phyloP scores from a whole-genome alignment of 35 echinoderm and acorn worm species.

The Stichopus chloronotus region DNA sequence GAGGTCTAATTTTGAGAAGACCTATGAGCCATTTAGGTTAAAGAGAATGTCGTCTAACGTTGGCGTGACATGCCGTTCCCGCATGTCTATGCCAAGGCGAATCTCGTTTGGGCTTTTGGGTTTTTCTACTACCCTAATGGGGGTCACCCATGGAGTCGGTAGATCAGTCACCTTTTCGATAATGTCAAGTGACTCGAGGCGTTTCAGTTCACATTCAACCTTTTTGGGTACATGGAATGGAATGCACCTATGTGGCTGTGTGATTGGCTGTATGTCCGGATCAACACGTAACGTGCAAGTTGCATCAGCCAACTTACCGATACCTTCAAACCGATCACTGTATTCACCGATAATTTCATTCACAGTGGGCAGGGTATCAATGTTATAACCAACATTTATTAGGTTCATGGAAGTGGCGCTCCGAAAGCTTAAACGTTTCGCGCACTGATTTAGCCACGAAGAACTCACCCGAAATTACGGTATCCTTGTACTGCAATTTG shows the following conservation, averaged over 20 bases:
- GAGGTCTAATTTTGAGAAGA: conserved; percentile 55
- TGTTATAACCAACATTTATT: neutral
- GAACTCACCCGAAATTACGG: conserved; percentile 1
- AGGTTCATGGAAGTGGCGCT: neutral
- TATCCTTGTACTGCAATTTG: neutral
- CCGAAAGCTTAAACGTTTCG: conserved; percentile 12
- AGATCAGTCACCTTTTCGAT: conserved; percentile 48
- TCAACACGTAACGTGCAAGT: conserved; percentile 73
- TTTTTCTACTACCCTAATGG: conserved; percentile 41
- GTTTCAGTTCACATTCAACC: conserved; percentile 70
- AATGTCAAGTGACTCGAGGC: conserved; percentile 59
- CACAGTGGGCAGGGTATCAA: neutral
- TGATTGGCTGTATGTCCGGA: conserved; percentile 50
- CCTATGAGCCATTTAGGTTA: conserved; percentile 50
- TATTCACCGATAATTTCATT: conserved; percentile 5
- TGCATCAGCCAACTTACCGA: conserved; percentile 62
- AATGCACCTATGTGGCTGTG: conserved; percentile 76
- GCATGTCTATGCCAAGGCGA: conserved; percentile 64
- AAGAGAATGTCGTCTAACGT: conserved; percentile 69
- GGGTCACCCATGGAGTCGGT: conserved; percentile 49
- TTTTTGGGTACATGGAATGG: conserved; percentile 68
- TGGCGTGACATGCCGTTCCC: conserved; percentile 62
- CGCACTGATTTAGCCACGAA: neutral
- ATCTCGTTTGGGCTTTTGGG: conserved; percentile 58
- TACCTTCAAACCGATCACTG: conserved; percentile 44